These are phyloP conservation scores for Mugil cephalus DNA, from an alignment of 2,113 vertebrate genomes.

Conservation along the genomic window DNA sequence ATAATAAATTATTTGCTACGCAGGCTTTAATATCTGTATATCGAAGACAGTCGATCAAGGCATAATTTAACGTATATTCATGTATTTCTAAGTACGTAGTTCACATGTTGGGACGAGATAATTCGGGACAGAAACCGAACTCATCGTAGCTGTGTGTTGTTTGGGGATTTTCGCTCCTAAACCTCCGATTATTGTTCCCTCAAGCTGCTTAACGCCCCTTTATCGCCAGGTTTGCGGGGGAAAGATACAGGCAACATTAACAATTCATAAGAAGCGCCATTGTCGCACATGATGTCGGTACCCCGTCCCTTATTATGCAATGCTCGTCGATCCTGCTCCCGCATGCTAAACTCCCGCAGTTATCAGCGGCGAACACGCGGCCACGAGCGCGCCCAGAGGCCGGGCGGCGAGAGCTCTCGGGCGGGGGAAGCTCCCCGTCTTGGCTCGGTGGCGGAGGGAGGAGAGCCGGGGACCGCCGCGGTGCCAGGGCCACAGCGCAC, in stretches of 20 bases:
- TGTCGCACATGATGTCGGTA: conserved; percentile 66
- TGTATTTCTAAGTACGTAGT: conserved; percentile 14
- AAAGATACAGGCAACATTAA: conserved; percentile 75
- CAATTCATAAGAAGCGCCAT: conserved; percentile 75
- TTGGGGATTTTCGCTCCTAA: conserved; percentile 77
- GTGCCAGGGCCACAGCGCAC: neutral
- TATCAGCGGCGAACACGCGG: conserved; percentile 82
- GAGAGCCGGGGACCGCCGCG: conserved; percentile 11
- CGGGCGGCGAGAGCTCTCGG: conserved; percentile 53
- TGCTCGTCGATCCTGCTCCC: conserved; percentile 51
- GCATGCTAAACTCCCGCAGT: conserved; percentile 62
- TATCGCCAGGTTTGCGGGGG: conserved; percentile 74
- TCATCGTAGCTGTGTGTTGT: conserved; percentile 56
- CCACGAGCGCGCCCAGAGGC: conserved; percentile 66
- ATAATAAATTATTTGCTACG: neutral
- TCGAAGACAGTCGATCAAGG: too few relatives aligned
- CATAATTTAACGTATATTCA: neutral
- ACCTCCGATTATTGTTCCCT: conserved; percentile 78
- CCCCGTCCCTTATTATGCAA: conserved; percentile 67
- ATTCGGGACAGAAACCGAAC: conserved; percentile 38
- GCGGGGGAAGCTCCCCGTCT: conserved; percentile 50
- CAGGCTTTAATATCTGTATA: too few relatives aligned
- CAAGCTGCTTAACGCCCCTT: conserved; percentile 76
- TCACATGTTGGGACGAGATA: conserved; percentile 18
- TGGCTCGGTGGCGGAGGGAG: conserved; percentile 51